These are phyloP conservation scores for Mylabris sibirica DNA, from an alignment of 2,888 invertebrate species.

Conservation along the genomic window DNA sequence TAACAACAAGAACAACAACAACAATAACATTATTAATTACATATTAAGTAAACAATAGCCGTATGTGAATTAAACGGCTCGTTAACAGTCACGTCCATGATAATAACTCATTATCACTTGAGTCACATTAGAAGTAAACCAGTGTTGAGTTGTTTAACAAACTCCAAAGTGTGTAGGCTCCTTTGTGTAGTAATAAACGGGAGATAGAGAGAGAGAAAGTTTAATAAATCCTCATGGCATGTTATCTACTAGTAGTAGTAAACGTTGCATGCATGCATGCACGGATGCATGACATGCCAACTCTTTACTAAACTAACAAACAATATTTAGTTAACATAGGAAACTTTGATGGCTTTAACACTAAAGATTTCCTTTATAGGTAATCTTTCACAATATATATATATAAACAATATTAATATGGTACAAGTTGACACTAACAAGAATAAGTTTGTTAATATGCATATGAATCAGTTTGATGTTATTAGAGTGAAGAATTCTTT, in stretches of 20 bases:
- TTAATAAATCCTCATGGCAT: constrained; percentile 19
- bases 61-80: constrained; percentile 18
- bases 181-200: not conserved
- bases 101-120: constrained; percentile 19
- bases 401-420: not conserved
- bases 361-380: constrained; percentile 9
- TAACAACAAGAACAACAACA: not conserved
- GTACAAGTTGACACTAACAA: not conserved
- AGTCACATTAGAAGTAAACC: constrained; percentile 12
- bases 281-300: constrained; percentile 12
- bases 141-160: constrained; percentile 17
- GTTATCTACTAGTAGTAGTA: constrained; percentile 13
- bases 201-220: not conserved
- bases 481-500: not conserved
- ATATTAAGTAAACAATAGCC: constrained; percentile 14
- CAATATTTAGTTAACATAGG: constrained; percentile 17
- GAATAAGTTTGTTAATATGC: not conserved
- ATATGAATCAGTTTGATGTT: not conserved
- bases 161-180: constrained; percentile 8
- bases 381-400: not conserved
- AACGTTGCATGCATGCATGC: constrained; percentile 18
- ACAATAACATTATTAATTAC: constrained; percentile 6
- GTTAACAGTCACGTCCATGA: constrained; percentile 15
- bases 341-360: constrained; percentile 13
- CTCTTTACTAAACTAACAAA: constrained; percentile 13